Conservation (phyloP, 2,888 invertebrate species). For the Drosophila paramelanica region DNA sequence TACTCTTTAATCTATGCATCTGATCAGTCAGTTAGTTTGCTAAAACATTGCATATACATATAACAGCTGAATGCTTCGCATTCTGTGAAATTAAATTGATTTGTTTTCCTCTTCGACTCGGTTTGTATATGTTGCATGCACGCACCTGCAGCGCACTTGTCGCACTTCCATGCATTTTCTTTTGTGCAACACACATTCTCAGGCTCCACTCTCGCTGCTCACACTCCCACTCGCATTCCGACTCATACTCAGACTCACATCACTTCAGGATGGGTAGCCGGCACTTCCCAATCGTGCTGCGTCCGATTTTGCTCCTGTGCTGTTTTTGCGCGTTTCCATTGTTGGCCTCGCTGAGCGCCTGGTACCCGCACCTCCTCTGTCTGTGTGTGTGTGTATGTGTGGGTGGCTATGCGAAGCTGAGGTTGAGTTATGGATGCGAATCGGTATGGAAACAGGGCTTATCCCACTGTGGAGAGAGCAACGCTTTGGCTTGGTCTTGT, state of each 20-base stretch:
- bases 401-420: background rate
- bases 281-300: background rate
- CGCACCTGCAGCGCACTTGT: slow-evolving; percentile 11
- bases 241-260: too few species aligned
- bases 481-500: slow-evolving; percentile 51
- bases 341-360: slow-evolving; percentile 40
- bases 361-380: slow-evolving; percentile 23
- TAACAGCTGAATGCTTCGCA: background rate
- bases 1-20: too few species aligned
- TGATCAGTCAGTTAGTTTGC: too few species aligned
- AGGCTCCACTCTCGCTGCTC: too few species aligned
- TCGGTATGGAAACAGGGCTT: background rate
- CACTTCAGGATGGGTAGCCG: background rate
- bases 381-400: background rate
- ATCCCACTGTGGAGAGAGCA: slow-evolving; percentile 15
- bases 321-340: slow-evolving; percentile 5
- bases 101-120: slow-evolving; percentile 4
- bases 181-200: slow-evolving; percentile 2
- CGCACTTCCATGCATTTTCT: slow-evolving; percentile 23
- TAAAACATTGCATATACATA: too few species aligned
- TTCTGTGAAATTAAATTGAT: background rate
- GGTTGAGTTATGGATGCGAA: slow-evolving; percentile 13
- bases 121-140: background rate
- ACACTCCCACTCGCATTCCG: too few species aligned
- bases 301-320: slow-evolving; percentile 5